phyloP scores from a whole-genome alignment of 2,888 invertebrate species.

The Andrena minutula region DNA sequence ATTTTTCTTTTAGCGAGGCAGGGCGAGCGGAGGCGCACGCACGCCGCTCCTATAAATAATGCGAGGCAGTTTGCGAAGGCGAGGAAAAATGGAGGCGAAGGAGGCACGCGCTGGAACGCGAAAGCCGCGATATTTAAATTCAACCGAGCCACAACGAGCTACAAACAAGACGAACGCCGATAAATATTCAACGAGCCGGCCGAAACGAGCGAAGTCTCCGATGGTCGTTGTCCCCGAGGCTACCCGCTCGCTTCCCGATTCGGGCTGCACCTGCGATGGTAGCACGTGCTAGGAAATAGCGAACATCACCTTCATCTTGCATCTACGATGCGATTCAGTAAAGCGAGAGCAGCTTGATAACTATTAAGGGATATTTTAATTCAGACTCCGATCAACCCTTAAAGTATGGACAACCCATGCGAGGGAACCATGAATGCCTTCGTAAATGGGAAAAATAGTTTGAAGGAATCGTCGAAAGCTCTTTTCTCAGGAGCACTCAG shows the following conservation, averaged over 20 bases:
- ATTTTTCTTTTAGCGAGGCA: constrained; percentile 50
- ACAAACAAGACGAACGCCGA: constrained; percentile 71
- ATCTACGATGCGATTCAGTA: no score
- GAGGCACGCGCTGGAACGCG: constrained; percentile 51
- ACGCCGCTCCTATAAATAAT: constrained; percentile 67
- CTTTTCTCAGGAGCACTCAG: no score
- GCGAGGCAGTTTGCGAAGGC: constrained; percentile 12
- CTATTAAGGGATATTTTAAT: no score
- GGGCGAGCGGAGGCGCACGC: constrained; percentile 24
- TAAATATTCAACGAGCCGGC: constrained; percentile 72
- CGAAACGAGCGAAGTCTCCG: constrained; percentile 55
- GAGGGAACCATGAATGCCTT: no score
- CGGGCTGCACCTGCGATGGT: constrained; percentile 47
- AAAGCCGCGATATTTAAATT: constrained; percentile 72
- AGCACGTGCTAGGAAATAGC: constrained; percentile 32
- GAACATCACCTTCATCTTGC: no score
- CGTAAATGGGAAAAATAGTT: no score
- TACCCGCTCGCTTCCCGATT: constrained; percentile 26
- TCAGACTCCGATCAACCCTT: no score
- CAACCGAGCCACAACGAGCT: constrained; percentile 65
- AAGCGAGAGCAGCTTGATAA: no score
- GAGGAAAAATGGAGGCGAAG: constrained; percentile 58
- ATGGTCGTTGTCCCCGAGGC: constrained; percentile 52
- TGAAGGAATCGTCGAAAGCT: no score
- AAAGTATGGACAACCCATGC: no score